phyloP scores from a whole-genome alignment of 1,140 invertebrate genomes.

The Anoplophora glabripennis region DNA sequence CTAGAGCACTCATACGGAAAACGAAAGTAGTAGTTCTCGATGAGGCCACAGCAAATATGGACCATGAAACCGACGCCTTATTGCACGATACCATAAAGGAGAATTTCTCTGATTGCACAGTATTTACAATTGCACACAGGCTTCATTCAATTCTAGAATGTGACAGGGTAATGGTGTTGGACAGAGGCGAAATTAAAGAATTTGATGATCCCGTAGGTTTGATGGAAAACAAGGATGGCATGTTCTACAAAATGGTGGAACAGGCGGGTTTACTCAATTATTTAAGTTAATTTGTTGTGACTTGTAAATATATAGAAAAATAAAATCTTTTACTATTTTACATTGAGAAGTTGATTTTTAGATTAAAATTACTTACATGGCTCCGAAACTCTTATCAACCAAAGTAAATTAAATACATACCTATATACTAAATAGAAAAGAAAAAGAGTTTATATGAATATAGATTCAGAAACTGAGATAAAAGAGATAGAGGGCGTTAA shows the following conservation, averaged over 20 bases:
- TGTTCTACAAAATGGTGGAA: constrained; percentile 61
- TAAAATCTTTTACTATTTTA: too few species aligned
- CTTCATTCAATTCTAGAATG: constrained; percentile 77
- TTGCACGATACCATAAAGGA: constrained; percentile 70
- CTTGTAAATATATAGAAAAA: too few species aligned
- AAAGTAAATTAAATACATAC: too few species aligned
- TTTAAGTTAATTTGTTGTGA: constrained; percentile 1
- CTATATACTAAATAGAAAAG: too few species aligned
- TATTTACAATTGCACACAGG: constrained; percentile 83
- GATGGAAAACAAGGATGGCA: constrained; percentile 55
- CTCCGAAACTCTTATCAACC: too few species aligned
- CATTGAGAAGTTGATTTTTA: too few species aligned
- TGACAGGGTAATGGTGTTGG: constrained; percentile 62
- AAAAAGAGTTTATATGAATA: too few species aligned
- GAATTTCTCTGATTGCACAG: constrained; percentile 73
- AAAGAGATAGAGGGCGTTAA: too few species aligned
- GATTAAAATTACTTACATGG: too few species aligned
- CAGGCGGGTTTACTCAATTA: constrained; percentile 48
- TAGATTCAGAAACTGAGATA: too few species aligned
- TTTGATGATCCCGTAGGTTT: constrained; percentile 63
- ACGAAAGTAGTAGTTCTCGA: constrained; percentile 79
- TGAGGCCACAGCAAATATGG: constrained; percentile 70
- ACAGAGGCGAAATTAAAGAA: constrained; percentile 60
- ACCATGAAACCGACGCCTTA: constrained; percentile 67
- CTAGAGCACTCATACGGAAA: constrained; percentile 68